Base-by-base conservation (phyloP, 1,140 invertebrate species). In the Drosophila novamexicana region DNA sequence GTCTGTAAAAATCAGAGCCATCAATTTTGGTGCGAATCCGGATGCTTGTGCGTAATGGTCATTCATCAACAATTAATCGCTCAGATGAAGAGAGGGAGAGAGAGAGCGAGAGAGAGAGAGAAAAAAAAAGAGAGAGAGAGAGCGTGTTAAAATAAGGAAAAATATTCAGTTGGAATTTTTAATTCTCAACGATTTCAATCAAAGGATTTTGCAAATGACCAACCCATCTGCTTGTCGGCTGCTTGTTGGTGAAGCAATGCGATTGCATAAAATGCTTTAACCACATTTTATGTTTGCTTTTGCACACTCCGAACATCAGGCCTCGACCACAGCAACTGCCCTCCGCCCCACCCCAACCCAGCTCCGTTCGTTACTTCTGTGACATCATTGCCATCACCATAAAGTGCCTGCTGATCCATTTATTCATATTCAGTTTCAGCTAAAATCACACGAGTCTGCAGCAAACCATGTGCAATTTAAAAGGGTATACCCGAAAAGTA, bases 191-290 rank as follows among this genome's bases (percentile, higher is more conserved):
- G 68, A 76, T 56, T 76, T 58, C 62, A 79, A 79, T 79, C 76
- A 79, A 79, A 79, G 73, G 74, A 79, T 79, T 79, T 79, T 72
- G 76, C 76, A 76, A 67, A 76, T 79, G 73, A 76, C 68, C 73
- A 79, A 76, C 73, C 61, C 76, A 62, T 56, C 57, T 66, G 73
- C 45, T 53, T 72, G 67, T 58, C 39, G 73, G 56, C 37, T 72
- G 74, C 56, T 71, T 65, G 68, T 66, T 75, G 69, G 45, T 8
- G 49, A 71, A 62, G 67, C 57, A 69, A 63, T 79, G 67, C 73
- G 67, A 79, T 72, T 72, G 73, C 74, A 76, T 76, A 76, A 79
- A 79, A 79, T 72, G 76, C 67, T 79, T 71, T 62, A 76, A 76
- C 68, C 67, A 69, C 73, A 76, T 71, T 63, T 76, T 68, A 76